phyloP scores from a whole-genome alignment of 2,113 vertebrate genomes.

The Tychaedon coryphoeus region DNA sequence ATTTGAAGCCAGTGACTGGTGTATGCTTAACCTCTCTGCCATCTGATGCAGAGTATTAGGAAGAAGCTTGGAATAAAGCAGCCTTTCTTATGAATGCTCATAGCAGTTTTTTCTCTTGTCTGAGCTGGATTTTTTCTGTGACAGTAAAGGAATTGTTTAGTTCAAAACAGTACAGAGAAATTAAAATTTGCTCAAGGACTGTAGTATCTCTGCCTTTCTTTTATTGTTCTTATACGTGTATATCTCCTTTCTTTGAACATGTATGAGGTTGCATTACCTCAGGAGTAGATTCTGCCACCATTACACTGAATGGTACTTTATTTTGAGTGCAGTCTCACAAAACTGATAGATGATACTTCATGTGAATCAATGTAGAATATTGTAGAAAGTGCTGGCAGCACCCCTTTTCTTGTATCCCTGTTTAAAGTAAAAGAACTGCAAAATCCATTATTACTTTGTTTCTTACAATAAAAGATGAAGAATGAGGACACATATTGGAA shows the following conservation, averaged over 20 bases:
- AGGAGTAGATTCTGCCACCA: not conserved
- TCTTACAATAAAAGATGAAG: not conserved
- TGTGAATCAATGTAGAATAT: not conserved
- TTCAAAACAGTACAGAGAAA: slow-evolving; percentile 42
- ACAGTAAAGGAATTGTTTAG: slow-evolving; percentile 32
- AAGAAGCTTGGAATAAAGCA: slow-evolving; percentile 38
- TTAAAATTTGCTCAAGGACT: slow-evolving; percentile 35
- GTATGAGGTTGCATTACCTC: not conserved
- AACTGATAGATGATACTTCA: not conserved
- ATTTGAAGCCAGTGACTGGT: slow-evolving; percentile 68
- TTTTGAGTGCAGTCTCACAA: not conserved
- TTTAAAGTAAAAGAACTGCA: not conserved
- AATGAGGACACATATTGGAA: not conserved
- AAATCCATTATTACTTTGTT: not conserved
- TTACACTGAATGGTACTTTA: not conserved
- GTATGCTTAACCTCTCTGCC: slow-evolving; percentile 54
- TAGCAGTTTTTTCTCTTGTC: slow-evolving; percentile 25
- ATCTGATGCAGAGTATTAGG: not conserved
- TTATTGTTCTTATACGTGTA: not conserved
- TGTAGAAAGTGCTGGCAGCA: not conserved
- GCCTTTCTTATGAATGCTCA: not conserved
- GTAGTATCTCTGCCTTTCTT: not conserved
- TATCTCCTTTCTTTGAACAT: not conserved
- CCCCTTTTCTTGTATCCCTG: not conserved
- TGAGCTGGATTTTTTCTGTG: slow-evolving; percentile 36